Base-by-base conservation (phyloP, 1,140 invertebrate genomes). In the Neocloeon triangulifer region DNA sequence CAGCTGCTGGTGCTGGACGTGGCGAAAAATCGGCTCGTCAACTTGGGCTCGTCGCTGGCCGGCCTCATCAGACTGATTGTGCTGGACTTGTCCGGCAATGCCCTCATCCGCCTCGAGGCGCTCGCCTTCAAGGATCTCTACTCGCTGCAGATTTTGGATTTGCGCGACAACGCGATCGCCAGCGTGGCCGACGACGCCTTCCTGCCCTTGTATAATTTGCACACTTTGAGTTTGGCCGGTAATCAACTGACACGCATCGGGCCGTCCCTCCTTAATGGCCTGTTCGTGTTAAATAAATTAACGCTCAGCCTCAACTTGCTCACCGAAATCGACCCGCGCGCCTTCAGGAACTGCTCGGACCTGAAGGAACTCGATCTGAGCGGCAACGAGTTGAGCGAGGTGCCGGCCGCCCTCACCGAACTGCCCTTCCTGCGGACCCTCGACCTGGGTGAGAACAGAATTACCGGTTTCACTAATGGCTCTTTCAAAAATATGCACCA, bases 61-160 rank as follows among this genome's bases (percentile, higher is more conserved):
- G 84, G 84, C 4, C 61, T 91, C 12, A 85, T 82, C 38, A 68
- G 81, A 16, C 59, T 92, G 35, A 77, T 88, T 1, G 54, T 85
- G 4, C 54, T 92, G 14, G 80, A 88, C 51, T 52, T 92, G 16
- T 80, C 80, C 1, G 78, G 84, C 51, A 89, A 89, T 55, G 69
- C 73, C 50, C 84, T 88, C 44, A 62, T 59, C 18, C 61, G 65
- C 25, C 77, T 85, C 36, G 18, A 29, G 9, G 27, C 15, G 10
- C 14, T 17, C 9, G 40, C 48, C 5, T 84, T 86, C 46, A 64
- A 66, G 39, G 75, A 81, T 44, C 51, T 82, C 12, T 80, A 80
- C 41, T 78, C 71, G 9, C 52, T 86, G 33, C 77, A 85, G 53
- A 75, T 81, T 34, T 61, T 86, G 9, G 75, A 79, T 43, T 50